Conservation (phyloP, 2,888 invertebrate genomes). For the Girardia tigrina region DNA sequence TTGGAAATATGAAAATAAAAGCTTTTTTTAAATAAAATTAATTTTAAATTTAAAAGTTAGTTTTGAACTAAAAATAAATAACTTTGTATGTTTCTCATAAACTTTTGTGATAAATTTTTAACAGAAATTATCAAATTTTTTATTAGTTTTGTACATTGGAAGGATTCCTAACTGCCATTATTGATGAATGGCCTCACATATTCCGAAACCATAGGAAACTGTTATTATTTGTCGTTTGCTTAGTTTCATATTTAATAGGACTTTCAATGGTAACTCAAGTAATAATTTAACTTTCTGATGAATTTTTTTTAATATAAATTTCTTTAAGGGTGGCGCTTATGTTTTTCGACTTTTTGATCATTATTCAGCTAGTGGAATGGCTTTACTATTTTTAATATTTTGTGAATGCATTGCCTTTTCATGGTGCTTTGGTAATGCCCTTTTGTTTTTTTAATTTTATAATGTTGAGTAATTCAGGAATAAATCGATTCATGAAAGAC, state of each 20-base stretch:
- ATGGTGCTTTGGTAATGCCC: conserved; percentile 72
- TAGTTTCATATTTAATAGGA: conserved; percentile 82
- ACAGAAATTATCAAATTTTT: no score
- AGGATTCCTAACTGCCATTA: conserved; percentile 91
- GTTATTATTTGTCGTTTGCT: conserved; percentile 79
- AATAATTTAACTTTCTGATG: conserved; percentile 35
- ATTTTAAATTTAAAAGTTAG: no score
- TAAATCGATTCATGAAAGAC: conserved; percentile 85
- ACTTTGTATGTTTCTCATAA: no score
- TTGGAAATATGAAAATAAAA: no score
- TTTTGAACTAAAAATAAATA: no score
- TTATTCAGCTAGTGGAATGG: conserved; percentile 95
- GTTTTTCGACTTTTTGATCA: conserved; percentile 95
- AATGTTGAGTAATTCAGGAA: conserved; percentile 51
- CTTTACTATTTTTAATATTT: conserved; percentile 84
- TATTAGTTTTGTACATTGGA: conserved; percentile 81
- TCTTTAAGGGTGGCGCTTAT: conserved; percentile 74
- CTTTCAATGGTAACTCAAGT: conserved; percentile 58
- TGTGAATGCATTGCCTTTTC: conserved; percentile 96
- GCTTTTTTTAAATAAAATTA: no score
- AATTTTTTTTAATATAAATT: conserved; percentile 5
- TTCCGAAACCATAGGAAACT: conserved; percentile 65
- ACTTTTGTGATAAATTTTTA: no score
- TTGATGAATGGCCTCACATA: conserved; percentile 82
- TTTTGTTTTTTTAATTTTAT: not conserved